Base-by-base conservation (phyloP, 2,888 invertebrate species). In the Drosophila histrio region DNA sequence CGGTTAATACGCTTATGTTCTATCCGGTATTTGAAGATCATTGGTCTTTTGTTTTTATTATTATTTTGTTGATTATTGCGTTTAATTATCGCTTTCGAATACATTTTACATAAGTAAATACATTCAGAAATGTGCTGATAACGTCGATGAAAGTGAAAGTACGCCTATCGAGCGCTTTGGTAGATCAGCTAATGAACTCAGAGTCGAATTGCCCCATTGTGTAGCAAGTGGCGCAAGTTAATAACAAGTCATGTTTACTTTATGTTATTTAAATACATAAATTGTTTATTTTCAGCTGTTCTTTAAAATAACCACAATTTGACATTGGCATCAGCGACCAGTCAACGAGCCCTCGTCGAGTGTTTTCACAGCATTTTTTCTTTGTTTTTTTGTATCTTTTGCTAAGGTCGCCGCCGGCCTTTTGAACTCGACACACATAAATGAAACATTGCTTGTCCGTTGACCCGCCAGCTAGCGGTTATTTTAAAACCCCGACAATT, bases 401-500 rank as follows among this genome's bases (percentile, higher is more conserved):
- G 32, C 26, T 38, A 53, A 60, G 60, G 60, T 44, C 44, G 54
- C 75, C 57, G 64, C 26, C 58, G 70, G 76, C 73, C 46, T 73
- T 65, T 73, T 73, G 66, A 71, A 74, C 73, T 72, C 73, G 66
- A 62, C 77, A 59, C 39, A 72, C 19, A 72, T 49, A 71, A 60
- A 53, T 39, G 54, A 46, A 46, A 28, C 22, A 56, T 56, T 58
- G 44, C 17, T 32, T 65, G 77, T 61, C 66, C 66, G 47, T 72
- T 72, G 49, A 76, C 61, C 66, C 30, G 28, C 2, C 11, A 3
- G 3, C 13, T 2, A 63, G 34, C 39, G 15, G 41, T 30, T 36
- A 38, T 71, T 72, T 54, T 50, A 47, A 59, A 44, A 34, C 44
- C 19, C 17, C 44, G 54, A 28, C 38, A 50, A 52, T 46, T 34